A percentile compares a stretch with the other conserved stretches of the same genome.
phyloP scores from a whole-genome alignment of 2,113 vertebrate genomes.

The Lampris incognitus region DNA sequence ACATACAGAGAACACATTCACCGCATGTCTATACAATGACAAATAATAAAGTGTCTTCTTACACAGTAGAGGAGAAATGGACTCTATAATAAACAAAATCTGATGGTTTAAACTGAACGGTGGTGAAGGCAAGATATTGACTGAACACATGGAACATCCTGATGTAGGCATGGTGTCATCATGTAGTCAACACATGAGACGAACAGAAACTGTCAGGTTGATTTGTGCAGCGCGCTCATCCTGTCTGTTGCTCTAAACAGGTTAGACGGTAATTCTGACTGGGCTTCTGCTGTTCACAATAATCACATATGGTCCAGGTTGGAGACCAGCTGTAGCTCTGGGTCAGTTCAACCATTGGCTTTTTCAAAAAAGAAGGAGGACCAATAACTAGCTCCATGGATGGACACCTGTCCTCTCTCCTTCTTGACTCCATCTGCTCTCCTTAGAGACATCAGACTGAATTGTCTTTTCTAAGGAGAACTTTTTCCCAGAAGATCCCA shows the following conservation, averaged over 20 bases:
- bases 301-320: too few species aligned
- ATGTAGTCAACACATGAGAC: background rate
- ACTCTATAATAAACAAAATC: too few species aligned
- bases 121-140: too few species aligned
- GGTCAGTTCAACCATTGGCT: slow-evolving; percentile 9
- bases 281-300: background rate
- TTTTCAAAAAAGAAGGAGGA: slow-evolving; percentile 5
- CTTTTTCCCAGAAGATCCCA: slow-evolving; percentile 66
- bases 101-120: too few species aligned
- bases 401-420: slow-evolving; percentile 43
- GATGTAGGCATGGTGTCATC: too few species aligned
- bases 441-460: background rate
- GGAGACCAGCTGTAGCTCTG: background rate
- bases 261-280: slow-evolving; percentile 27
- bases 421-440: background rate
- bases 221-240: background rate
- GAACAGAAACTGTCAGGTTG: background rate
- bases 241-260: slow-evolving; percentile 5
- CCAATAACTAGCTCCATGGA: slow-evolving; percentile 20
- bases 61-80: too few species aligned
- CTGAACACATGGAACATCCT: too few species aligned
- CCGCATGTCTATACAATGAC: too few species aligned
- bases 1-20: too few species aligned
- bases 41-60: too few species aligned
- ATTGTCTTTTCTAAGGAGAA: slow-evolving; percentile 28